Conservation (phyloP, 2,888 invertebrate species). For the Eilema griseolum region DNA sequence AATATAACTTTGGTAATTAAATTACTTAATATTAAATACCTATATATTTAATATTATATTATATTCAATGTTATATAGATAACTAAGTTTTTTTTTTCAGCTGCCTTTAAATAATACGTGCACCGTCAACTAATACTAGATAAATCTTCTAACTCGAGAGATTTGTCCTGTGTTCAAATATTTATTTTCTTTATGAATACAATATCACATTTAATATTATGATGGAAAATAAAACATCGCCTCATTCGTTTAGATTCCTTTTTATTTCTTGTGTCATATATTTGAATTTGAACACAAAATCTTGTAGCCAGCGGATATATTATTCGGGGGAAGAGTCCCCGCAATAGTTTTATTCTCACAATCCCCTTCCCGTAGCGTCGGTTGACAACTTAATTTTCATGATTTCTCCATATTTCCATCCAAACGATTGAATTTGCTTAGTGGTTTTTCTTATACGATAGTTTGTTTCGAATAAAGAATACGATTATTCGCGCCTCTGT, state of each 20-base stretch:
- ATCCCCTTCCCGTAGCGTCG: slow-evolving; percentile 48
- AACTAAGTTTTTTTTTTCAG: background rate
- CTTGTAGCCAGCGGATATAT: slow-evolving; percentile 55
- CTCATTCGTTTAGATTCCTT: background rate
- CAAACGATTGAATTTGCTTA: slow-evolving; percentile 58
- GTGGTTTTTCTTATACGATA: slow-evolving; percentile 45
- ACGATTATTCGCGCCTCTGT: slow-evolving; percentile 32
- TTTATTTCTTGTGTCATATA: slow-evolving; percentile 11
- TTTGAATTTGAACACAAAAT: slow-evolving; percentile 45
- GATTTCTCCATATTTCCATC: slow-evolving; percentile 63
- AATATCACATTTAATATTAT: background rate
- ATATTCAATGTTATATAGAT: no score
- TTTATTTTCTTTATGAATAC: background rate
- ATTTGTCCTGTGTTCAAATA: background rate
- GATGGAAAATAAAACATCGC: background rate
- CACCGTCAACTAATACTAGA: background rate
- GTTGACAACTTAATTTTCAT: slow-evolving; percentile 67
- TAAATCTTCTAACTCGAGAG: background rate
- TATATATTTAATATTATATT: no score
- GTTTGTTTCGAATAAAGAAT: slow-evolving; percentile 43
- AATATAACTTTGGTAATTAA: no score
- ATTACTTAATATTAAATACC: no score
- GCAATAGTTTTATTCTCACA: slow-evolving; percentile 60
- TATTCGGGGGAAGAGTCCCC: slow-evolving; percentile 58
- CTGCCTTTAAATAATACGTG: background rate